Base-by-base conservation (phyloP, 2,113 vertebrate genomes). In the Chloropsis hardwickii region DNA sequence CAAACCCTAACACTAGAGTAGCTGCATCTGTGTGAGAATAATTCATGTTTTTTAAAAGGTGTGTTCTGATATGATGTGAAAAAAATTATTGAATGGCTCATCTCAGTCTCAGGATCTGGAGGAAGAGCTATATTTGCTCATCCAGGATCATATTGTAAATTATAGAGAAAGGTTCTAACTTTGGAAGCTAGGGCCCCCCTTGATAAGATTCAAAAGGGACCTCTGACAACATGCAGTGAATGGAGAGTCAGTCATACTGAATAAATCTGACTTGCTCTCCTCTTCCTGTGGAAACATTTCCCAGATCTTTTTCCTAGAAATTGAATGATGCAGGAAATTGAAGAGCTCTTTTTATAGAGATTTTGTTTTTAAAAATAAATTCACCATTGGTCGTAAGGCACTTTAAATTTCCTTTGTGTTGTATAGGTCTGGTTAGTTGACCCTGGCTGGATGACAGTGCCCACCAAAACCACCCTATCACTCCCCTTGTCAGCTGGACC, bases 301-400 rank as follows among this genome's bases (percentile, higher is more conserved):
- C 10, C 45, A 91, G 27, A 42, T 54, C 7, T 27, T 81, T 51
- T 53, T 47, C 21, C 23, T 74, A 60, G 28, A 65, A 90, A 70
- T 7, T 39, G 54, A 60, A 15, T 47, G 22, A 40, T 65, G 37
- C 25, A 88, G 61, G 33, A 86, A 45, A 62, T 81, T 78, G 10
- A 16, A 61, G 42, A 27, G 1, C 3, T 70, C 20, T 28, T 45
- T 92, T 53, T 33, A n/a, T 27, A 47, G n/a, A 67, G 17, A 50
- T 50, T 60, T 88, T 67, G 31, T 33, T 22, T 2, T 58, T 60
- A n/a, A 65, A 31, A 66, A 45, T n/a, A 61, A 57, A 62, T 81
- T 72, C 11, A 37, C 6, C 28, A 19, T 27, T 29, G 13, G 17
- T 15, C 0, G 0, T 60, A 40, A n/a, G 6, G 17, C 8, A 61